Percentiles rank a stretch among this genome's conserved stretches.
Conservation (phyloP, 2,888 invertebrate species). For the Chromoteleia sp. region DNA sequence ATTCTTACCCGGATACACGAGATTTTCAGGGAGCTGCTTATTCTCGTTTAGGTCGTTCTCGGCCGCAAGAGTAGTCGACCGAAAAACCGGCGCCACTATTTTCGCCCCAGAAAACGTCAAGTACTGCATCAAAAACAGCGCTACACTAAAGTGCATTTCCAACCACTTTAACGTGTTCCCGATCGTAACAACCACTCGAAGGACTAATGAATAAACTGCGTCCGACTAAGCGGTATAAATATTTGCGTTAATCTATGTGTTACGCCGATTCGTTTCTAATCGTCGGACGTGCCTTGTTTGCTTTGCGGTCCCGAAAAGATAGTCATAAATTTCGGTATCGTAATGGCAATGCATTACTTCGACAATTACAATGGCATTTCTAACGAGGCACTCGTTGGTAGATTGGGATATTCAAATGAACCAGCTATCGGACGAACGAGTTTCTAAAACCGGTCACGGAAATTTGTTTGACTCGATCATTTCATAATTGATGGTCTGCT, state of each 20-base stretch:
- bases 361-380: conserved; percentile 6
- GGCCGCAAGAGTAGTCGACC: conserved; percentile 21
- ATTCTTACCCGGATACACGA: conserved; percentile 68
- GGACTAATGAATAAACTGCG: conserved; percentile 23
- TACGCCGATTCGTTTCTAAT: conserved; percentile 49
- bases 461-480: too few relatives aligned
- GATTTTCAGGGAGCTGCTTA: conserved; percentile 56
- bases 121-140: conserved; percentile 17
- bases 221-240: conserved; percentile 22
- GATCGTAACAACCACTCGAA: conserved; percentile 22
- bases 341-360: conserved; percentile 16
- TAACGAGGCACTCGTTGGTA: not conserved
- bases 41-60: conserved; percentile 44
- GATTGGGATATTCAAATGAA: conserved; percentile 14
- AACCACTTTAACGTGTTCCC: conserved; percentile 17
- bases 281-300: conserved; percentile 35
- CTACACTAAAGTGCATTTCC: conserved; percentile 13
- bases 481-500: too few relatives aligned
- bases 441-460: not conserved
- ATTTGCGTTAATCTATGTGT: conserved; percentile 54
- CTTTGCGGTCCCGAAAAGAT: not conserved
- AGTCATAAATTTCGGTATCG: conserved; percentile 8
- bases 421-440: conserved; percentile 8
- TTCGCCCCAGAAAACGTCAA: conserved; percentile 28
- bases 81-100: conserved; percentile 52